phyloP scores from a whole-genome alignment of 2,888 invertebrate species.

The Phyllotreta striolata region DNA sequence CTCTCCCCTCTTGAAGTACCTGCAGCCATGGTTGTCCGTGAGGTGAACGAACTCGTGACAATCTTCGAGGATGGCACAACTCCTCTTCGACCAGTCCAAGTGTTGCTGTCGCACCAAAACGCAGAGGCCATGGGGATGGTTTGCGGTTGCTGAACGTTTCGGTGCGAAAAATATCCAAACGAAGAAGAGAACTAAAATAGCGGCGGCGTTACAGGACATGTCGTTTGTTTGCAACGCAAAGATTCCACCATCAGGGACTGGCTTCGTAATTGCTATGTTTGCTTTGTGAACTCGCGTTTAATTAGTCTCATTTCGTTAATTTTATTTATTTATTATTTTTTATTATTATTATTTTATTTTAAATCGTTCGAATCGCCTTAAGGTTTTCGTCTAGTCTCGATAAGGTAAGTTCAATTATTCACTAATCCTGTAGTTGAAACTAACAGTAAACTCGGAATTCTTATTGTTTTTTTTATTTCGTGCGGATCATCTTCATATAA shows the following conservation, averaged over 20 bases:
- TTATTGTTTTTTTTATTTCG: background rate
- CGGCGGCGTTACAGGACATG: too few species aligned
- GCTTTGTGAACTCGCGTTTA: constrained; percentile 43
- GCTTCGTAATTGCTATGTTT: constrained; percentile 38
- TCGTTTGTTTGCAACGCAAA: too few species aligned
- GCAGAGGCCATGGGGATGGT: constrained; percentile 55
- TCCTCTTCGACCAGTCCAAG: constrained; percentile 54
- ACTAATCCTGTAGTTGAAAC: background rate
- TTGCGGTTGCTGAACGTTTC: constrained; percentile 47
- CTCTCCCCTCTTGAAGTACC: constrained; percentile 56
- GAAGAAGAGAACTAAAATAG: constrained; percentile 5
- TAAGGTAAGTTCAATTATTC: constrained; percentile 36
- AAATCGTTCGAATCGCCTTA: constrained; percentile 4
- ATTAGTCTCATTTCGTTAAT: constrained; percentile 34
- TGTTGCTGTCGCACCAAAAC: constrained; percentile 54
- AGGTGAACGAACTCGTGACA: constrained; percentile 55
- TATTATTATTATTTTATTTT: constrained; percentile 35
- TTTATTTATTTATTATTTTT: constrained; percentile 42
- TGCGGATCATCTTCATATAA: background rate
- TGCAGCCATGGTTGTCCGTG: constrained; percentile 53
- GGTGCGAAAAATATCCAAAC: constrained; percentile 48
- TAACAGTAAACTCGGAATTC: background rate
- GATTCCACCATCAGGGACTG: constrained; percentile 23
- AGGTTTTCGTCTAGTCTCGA: constrained; percentile 38
- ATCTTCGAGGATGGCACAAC: constrained; percentile 57